Percentiles rank a stretch among this genome's conserved stretches.
These are phyloP conservation scores for Belgica antarctica DNA, from an alignment of 2,888 invertebrate species.

Conservation along the genomic window DNA sequence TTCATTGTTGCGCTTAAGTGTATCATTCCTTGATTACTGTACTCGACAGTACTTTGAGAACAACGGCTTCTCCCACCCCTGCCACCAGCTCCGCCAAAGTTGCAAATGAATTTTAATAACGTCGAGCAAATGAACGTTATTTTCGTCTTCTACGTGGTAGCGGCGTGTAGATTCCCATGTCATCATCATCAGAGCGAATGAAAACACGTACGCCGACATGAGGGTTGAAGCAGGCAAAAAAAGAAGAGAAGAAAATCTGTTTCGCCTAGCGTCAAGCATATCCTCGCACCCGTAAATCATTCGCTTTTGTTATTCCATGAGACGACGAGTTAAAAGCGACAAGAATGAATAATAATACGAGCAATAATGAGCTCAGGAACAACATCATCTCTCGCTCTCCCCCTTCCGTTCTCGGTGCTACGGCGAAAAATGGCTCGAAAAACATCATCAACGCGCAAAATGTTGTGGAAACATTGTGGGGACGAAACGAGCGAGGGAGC, in stretches of 20 bases:
- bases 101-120: background rate
- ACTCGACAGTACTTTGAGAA: background rate
- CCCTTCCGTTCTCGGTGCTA: too few relatives aligned
- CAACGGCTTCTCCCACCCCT: background rate
- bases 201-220: too few relatives aligned
- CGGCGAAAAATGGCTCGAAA: background rate
- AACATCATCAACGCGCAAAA: constrained; percentile 3
- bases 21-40: background rate
- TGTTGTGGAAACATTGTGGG: background rate
- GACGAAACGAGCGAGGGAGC: constrained; percentile 4
- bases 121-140: background rate
- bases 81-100: too few relatives aligned
- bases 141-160: too few relatives aligned
- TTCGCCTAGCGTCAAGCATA: background rate
- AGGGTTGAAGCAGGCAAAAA: too few relatives aligned
- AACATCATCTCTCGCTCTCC: constrained; percentile 20
- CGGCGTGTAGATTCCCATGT: too few relatives aligned
- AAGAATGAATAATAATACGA: constrained; percentile 26
- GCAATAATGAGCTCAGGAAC: constrained; percentile 27
- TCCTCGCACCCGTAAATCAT: background rate
- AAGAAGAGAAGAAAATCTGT: background rate
- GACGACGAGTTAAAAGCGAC: constrained; percentile 3
- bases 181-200: background rate
- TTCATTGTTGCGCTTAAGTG: background rate
- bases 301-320: background rate